These are phyloP conservation scores for Dryobates pubescens DNA, from an alignment of 2,797 vertebrate species.

Conservation along the genomic window DNA sequence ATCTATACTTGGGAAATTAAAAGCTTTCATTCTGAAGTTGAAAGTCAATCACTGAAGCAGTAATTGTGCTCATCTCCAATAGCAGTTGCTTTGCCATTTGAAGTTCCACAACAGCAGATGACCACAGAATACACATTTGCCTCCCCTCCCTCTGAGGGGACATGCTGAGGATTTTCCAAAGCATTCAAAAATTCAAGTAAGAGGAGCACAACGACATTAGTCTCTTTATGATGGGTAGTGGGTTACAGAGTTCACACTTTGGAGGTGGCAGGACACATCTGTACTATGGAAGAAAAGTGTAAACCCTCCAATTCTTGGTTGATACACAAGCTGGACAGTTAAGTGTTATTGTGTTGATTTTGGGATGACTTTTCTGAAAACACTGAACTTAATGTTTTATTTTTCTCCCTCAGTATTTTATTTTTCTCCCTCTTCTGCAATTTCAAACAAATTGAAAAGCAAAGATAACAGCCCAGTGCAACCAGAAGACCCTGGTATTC, in stretches of 20 bases:
- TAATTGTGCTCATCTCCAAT: background rate
- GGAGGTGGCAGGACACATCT: background rate
- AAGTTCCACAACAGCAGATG: background rate
- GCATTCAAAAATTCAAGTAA: background rate
- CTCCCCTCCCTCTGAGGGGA: fast-evolving
- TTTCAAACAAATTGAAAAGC: background rate
- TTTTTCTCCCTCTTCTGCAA: background rate
- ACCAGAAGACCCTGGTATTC: background rate
- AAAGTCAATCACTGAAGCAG: background rate
- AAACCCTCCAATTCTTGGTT: background rate
- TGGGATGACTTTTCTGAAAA: background rate
- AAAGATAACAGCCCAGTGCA: background rate
- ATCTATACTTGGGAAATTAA: background rate
- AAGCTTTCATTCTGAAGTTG: background rate
- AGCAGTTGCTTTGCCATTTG: background rate
- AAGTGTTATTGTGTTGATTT: background rate
- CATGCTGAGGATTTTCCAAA: background rate
- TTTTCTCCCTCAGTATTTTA: background rate
- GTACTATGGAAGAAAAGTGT: background rate
- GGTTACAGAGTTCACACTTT: background rate
- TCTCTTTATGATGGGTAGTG: background rate
- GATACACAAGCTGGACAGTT: background rate
- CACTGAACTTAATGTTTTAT: background rate
- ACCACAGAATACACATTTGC: background rate
- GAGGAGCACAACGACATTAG: background rate